Conservation (phyloP, 2,113 vertebrate genomes). For the Melospiza melodia region DNA sequence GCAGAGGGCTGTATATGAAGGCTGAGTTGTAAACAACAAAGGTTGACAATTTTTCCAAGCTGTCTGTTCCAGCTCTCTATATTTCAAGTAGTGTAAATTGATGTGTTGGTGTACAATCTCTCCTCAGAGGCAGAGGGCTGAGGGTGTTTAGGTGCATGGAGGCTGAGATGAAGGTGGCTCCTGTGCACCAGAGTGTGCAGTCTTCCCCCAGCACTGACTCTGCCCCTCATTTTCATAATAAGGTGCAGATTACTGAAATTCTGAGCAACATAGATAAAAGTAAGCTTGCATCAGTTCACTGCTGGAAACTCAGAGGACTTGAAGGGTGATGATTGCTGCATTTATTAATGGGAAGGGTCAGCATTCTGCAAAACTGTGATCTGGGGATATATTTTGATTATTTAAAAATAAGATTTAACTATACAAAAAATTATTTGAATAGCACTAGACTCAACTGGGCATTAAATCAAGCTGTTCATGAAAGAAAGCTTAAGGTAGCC, state of each 20-base stretch:
- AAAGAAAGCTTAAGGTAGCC: background rate
- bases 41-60: background rate
- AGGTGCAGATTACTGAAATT: background rate
- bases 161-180: background rate
- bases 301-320: background rate
- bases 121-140: background rate
- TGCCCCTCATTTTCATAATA: background rate
- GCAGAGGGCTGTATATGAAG: background rate
- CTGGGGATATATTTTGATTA: background rate
- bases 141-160: background rate
- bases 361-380: background rate
- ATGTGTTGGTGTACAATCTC: background rate
- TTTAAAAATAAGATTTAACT: background rate
- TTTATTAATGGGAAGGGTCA: background rate
- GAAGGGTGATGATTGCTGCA: background rate
- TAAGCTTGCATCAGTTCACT: background rate
- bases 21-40: background rate
- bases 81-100: background rate
- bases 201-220: background rate
- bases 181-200: background rate
- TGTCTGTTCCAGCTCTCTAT: background rate
- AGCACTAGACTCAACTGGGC: background rate
- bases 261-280: constrained; percentile 4
- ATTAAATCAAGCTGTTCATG: background rate
- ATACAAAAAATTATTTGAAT: background rate